Conservation (phyloP, 1,140 invertebrate genomes). For the Lamellibrachia luymesi region DNA sequence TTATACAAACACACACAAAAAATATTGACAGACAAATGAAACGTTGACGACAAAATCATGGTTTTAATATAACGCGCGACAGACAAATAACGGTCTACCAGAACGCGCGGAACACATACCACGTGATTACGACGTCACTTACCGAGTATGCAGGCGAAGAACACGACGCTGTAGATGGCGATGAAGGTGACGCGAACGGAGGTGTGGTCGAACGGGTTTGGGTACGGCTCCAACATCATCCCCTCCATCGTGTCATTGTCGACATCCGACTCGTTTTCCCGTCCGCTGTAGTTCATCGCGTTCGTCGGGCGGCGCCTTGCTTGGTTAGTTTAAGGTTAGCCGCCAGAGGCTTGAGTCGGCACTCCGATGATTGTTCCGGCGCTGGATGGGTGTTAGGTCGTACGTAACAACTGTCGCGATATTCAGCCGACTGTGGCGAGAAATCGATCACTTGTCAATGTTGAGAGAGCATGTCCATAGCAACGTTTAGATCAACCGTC, state of each 20-base stretch:
- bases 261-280: not conserved
- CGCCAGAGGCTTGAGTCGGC: not conserved
- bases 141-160: slow-evolving; percentile 9
- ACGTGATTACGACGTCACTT: not conserved
- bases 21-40: no score
- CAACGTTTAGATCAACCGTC: not conserved
- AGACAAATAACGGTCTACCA: not conserved
- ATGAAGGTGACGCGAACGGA: slow-evolving; percentile 33
- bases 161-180: slow-evolving; percentile 16
- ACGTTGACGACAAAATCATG: no score
- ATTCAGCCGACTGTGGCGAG: not conserved
- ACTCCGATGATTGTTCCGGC: no score
- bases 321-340: not conserved
- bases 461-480: not conserved
- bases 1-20: no score
- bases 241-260: not conserved
- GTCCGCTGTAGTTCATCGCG: not conserved
- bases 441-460: not conserved
- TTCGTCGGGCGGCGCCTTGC: not conserved
- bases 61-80: not conserved
- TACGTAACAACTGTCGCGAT: not conserved
- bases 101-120: not conserved
- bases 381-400: not conserved
- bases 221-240: not conserved
- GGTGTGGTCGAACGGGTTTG: slow-evolving; percentile 14